phyloP scores from a whole-genome alignment of 2,888 invertebrate genomes.

The Ashinkailepas kermadecensis region DNA sequence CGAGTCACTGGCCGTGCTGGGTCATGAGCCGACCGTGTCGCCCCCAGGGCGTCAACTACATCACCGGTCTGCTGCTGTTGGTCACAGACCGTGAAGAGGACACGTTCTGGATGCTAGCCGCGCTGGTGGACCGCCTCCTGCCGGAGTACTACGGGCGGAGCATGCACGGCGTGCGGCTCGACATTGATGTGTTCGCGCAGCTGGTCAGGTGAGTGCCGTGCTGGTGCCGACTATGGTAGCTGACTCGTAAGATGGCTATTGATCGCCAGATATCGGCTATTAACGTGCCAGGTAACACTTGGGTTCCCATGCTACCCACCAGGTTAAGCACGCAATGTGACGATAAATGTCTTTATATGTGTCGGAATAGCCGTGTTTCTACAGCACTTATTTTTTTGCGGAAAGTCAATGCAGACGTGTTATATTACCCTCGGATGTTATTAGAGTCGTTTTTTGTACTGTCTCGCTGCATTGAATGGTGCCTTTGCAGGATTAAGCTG shows the following conservation, averaged over 20 bases:
- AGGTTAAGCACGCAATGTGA: too few species aligned
- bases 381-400: too few species aligned
- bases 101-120: conserved; percentile 86
- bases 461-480: too few species aligned
- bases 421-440: too few species aligned
- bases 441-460: too few species aligned
- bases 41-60: conserved; percentile 80
- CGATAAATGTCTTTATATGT: too few species aligned
- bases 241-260: too few species aligned
- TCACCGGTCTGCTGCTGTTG: conserved; percentile 74
- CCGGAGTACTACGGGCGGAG: conserved; percentile 81
- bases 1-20: background rate
- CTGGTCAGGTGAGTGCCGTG: conserved; percentile 53
- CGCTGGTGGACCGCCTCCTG: conserved; percentile 74
- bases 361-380: too few species aligned
- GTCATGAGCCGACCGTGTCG: conserved; percentile 7
- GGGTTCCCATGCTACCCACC: too few species aligned
- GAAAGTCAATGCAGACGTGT: too few species aligned
- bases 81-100: conserved; percentile 83
- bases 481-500: conserved; percentile 55
- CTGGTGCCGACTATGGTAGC: background rate
- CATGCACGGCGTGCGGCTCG: conserved; percentile 81
- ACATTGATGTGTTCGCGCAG: conserved; percentile 82
- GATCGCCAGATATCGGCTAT: too few species aligned
- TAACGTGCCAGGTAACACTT: too few species aligned